Percentiles rank a stretch among this genome's conserved stretches.
These are phyloP conservation scores for Podiceps cristatus DNA, from an alignment of 2,113 vertebrate genomes.

Conservation along the genomic window DNA sequence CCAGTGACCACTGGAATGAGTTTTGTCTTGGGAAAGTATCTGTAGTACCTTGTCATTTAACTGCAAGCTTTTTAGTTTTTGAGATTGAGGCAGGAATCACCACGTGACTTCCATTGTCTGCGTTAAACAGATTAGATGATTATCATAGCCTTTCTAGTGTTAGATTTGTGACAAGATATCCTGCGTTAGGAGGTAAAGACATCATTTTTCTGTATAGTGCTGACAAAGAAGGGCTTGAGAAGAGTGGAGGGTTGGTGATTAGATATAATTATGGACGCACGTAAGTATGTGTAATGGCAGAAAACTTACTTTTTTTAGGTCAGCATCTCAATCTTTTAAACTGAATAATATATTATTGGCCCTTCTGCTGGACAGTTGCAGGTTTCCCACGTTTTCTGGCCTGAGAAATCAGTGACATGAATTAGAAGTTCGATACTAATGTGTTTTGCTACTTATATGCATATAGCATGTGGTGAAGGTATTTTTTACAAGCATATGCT, in stretches of 20 bases:
- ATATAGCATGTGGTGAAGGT: not conserved
- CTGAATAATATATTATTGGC: not conserved
- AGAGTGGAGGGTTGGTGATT: not conserved
- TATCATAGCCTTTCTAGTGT: not conserved
- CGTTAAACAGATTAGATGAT: not conserved
- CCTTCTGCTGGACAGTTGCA: not conserved
- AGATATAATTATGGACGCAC: not conserved
- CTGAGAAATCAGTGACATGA: not conserved
- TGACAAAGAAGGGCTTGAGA: not conserved
- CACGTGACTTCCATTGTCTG: not conserved
- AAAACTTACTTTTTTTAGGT: not conserved
- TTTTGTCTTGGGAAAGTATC: not conserved
- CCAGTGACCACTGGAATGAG: not conserved
- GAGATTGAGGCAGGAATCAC: not conserved
- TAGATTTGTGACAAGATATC: not conserved
- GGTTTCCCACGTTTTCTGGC: not conserved
- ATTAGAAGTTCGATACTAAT: not conserved
- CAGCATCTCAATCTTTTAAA: not conserved
- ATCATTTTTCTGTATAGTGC: not conserved
- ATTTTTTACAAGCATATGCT: not conserved
- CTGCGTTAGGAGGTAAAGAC: not conserved
- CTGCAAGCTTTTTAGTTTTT: not conserved
- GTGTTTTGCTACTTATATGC: not conserved
- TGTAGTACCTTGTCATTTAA: not conserved
- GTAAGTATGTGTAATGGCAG: not conserved